Evolutionary conservation across 2,888 invertebrate genomes (phyloP).

Genomic region (Drosophila formosana): DNA sequence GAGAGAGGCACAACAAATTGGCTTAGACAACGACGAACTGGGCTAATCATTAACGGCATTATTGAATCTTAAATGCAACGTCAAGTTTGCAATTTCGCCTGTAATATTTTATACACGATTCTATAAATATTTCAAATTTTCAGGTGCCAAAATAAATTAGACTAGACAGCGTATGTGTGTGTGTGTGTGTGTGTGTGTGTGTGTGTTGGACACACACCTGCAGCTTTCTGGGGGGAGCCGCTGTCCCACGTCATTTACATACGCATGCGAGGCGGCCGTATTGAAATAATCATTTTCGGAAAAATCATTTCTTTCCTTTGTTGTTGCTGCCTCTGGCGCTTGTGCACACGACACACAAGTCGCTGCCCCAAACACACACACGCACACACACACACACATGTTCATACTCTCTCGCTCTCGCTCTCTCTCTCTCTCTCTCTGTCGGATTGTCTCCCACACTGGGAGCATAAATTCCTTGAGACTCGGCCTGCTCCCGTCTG

Average conservation of each 20-base stretch:
- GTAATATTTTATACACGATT: constrained; percentile 38
- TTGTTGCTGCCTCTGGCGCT: constrained; percentile 62
- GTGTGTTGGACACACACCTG: constrained; percentile 61
- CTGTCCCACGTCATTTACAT: constrained; percentile 54
- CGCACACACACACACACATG: constrained; percentile 3
- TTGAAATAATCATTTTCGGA: constrained; percentile 44
- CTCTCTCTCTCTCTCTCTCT: constrained; percentile 26
- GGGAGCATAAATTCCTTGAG: constrained; percentile 48
- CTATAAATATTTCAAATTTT: constrained; percentile 48
- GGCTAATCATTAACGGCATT: constrained; percentile 65
- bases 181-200: constrained; percentile 16
- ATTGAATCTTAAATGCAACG: constrained; percentile 66
- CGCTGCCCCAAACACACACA: constrained; percentile 36
- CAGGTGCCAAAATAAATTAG: constrained; percentile 59
- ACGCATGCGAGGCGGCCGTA: constrained; percentile 31
- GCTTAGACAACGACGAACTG: constrained; percentile 60
- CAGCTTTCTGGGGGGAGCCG: constrained; percentile 21
- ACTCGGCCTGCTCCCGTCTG: constrained; percentile 24
- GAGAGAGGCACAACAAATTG: constrained; percentile 22
- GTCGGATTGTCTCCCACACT: constrained; percentile 37
- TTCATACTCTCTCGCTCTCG: background rate
- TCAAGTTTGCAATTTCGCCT: constrained; percentile 56
- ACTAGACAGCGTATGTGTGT: background rate
- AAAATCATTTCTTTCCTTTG: constrained; percentile 41
- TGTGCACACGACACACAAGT: constrained; percentile 83